phyloP scores from a whole-genome alignment of 2,888 invertebrate genomes.

The Ctena decussata region DNA sequence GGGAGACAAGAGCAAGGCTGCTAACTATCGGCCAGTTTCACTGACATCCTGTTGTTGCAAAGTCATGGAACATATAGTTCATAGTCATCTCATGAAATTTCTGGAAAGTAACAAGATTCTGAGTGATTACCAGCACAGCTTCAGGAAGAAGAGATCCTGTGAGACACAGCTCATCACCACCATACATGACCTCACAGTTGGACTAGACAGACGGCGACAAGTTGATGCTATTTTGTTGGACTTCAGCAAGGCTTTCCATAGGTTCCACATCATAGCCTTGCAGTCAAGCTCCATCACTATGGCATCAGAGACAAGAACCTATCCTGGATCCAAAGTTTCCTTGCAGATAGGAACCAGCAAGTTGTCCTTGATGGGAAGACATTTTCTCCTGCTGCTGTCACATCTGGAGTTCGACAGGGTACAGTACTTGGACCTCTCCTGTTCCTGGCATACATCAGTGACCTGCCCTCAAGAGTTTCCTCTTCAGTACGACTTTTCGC shows the following conservation, averaged over 20 bases:
- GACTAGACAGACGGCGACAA: not conserved
- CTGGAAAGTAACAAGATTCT: not conserved
- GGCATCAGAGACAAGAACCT: not conserved
- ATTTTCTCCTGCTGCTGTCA: too few species aligned
- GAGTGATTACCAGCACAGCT: constrained; percentile 12
- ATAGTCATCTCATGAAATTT: constrained; percentile 5
- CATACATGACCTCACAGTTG: not conserved
- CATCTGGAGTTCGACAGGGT: too few species aligned
- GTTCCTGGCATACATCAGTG: too few species aligned
- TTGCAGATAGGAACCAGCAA: too few species aligned
- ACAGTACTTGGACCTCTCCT: too few species aligned
- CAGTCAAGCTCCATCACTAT: not conserved
- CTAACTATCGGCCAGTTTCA: too few species aligned
- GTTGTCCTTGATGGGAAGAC: too few species aligned
- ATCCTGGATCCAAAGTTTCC: too few species aligned
- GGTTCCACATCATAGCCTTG: not conserved
- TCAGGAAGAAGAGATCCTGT: constrained; percentile 2
- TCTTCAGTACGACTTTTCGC: too few species aligned
- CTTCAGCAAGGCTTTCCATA: not conserved
- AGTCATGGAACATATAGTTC: constrained; percentile 18
- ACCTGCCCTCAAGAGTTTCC: too few species aligned
- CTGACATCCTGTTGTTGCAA: constrained; percentile 3
- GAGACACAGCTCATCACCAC: not conserved
- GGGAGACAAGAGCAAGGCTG: not conserved
- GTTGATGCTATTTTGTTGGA: not conserved